Percentiles rank a stretch among this genome's conserved stretches.
These are phyloP conservation scores for Torymus auratus DNA, from an alignment of 2,888 invertebrate species.

Conservation along the genomic window DNA sequence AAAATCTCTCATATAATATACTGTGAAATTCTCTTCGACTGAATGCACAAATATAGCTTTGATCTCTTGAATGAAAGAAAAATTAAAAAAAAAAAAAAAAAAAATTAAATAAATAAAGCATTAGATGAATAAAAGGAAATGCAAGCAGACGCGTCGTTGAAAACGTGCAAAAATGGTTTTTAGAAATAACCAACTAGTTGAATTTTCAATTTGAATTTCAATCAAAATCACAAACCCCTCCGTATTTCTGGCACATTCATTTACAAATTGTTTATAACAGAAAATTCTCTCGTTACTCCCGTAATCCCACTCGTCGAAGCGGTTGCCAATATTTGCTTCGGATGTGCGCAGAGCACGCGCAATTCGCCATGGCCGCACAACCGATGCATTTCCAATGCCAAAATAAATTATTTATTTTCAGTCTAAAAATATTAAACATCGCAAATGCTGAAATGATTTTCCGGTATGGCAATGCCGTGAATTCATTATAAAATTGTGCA, in stretches of 20 bases:
- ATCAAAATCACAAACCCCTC: conserved; percentile 39
- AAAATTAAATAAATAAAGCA: neutral
- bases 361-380: conserved; percentile 23
- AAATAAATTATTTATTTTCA: conserved; percentile 45
- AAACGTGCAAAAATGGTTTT: neutral
- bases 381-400: conserved; percentile 9
- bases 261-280: conserved; percentile 47
- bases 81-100: neutral
- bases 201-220: conserved; percentile 44
- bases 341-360: conserved; percentile 4
- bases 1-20: too few species aligned
- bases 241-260: conserved; percentile 33
- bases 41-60: too few species aligned
- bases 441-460: neutral
- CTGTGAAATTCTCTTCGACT: too few species aligned
- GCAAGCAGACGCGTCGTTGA: neutral
- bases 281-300: conserved; percentile 46
- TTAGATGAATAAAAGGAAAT: neutral
- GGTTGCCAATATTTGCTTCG: conserved; percentile 48
- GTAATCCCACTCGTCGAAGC: conserved; percentile 35
- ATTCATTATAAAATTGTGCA: too few species aligned
- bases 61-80: too few species aligned
- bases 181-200: conserved; percentile 20
- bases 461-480: too few species aligned
- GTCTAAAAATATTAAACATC: conserved; percentile 11